Conservation (phyloP, 2,797 vertebrate genomes). For the Phyllotis vaccarum region DNA sequence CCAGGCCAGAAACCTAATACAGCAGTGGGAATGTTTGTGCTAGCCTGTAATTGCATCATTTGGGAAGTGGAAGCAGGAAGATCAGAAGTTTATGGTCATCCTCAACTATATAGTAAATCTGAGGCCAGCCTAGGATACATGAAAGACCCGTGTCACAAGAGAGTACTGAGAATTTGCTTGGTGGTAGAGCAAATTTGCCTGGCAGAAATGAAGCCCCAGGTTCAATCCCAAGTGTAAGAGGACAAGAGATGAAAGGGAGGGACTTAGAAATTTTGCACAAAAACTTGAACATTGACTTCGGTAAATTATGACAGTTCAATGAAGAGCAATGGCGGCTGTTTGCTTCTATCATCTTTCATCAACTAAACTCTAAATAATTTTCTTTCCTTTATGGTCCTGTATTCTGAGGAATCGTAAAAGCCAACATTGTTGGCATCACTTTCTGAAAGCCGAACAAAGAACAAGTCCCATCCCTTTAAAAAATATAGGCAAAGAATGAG, state of each 20-base stretch:
- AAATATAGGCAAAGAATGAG: neutral
- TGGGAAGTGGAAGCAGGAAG: neutral
- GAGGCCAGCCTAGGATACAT: neutral
- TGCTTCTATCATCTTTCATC: neutral
- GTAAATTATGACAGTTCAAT: neutral
- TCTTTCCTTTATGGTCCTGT: neutral
- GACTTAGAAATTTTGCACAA: neutral
- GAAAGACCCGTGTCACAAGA: neutral
- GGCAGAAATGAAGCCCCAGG: too few species aligned
- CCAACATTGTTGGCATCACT: neutral
- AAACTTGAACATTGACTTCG: neutral
- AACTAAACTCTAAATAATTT: neutral
- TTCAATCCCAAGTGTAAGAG: neutral
- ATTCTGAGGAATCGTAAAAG: neutral
- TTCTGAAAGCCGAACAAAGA: constrained; percentile 47
- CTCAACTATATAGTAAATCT: neutral
- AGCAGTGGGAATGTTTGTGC: neutral
- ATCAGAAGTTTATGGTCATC: neutral
- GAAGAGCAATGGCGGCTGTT: neutral
- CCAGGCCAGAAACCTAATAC: too few species aligned
- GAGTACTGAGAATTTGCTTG: neutral
- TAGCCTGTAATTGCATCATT: neutral
- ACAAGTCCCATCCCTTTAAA: neutral
- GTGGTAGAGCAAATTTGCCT: neutral
- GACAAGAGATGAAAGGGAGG: too few species aligned